Evolutionary conservation across 2,888 invertebrate genomes (phyloP), one percentile per base, ranked within the genome.

Genomic region (Pseudococcus viburni): DNA sequence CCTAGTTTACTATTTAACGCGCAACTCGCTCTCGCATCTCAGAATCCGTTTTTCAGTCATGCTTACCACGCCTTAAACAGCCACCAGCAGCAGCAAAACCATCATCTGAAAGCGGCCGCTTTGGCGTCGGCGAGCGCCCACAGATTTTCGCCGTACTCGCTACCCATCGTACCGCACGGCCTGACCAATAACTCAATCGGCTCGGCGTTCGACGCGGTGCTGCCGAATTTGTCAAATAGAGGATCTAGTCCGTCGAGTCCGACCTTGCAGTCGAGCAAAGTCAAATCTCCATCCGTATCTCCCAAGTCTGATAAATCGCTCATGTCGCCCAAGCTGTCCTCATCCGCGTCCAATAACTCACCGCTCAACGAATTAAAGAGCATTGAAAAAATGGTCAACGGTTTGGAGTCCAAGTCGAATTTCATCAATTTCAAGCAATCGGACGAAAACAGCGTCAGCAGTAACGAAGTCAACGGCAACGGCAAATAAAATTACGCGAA

Each of bases 361-460:
- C 92, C 91, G 91, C 87, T 94, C 94, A 90, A 94, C 93, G 98
- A 98, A 92, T 94, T 98, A 90, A 98, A 98, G 93, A 97, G 96
- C 92, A 98, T 98, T 93, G 98, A 98, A 93, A 97, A 98, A 92
- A 98, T 98, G 98, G 97, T 98, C 90, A 98, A 98, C 92, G 98
- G 98, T 19, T 93, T 98, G 90, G 98, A 98, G 92, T 96, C 97
- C 90, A 84, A 59, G n/a, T 33, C 77, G 48, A 77, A 73, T 33
- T 87, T 80, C 39, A 80, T 26, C 22, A 46, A 33, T 48, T 42
- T 42, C 19, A 86, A 86, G 15, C 87, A 22, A 26, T n/a, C 77
- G 77, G 87, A 87, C 51, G 87, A 87, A 12, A 87, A 80, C 46
- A 87, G 80, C 73, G 55, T 87, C 17, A 80, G 87, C 87, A 80